These are phyloP conservation scores for Melikaiella ostensackeni DNA, from an alignment of 2,888 invertebrate genomes.

Conservation along the genomic window DNA sequence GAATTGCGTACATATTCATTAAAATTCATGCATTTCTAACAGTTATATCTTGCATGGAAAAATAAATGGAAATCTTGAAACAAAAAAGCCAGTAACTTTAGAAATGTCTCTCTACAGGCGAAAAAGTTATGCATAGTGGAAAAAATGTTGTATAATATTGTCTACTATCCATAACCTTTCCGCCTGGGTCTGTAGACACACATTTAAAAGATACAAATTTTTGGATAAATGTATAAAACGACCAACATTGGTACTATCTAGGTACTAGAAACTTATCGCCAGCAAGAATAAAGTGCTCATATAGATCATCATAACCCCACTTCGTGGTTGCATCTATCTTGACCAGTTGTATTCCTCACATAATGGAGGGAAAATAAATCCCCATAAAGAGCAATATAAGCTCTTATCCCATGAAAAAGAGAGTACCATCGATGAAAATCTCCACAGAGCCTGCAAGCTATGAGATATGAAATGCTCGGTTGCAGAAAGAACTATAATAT, in stretches of 20 bases:
- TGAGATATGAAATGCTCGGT: conserved; percentile 27
- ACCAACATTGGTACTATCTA: conserved; percentile 3
- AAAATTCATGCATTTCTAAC: too few relatives aligned
- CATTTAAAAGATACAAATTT: too few relatives aligned
- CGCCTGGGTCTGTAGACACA: too few relatives aligned
- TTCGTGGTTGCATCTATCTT: conserved; percentile 34
- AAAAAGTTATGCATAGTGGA: too few relatives aligned
- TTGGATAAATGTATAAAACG: too few relatives aligned
- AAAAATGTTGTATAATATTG: too few relatives aligned
- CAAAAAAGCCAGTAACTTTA: too few relatives aligned
- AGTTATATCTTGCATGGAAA: too few relatives aligned
- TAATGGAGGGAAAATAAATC: conserved; percentile 37
- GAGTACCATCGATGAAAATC: conserved; percentile 34
- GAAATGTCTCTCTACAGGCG: too few relatives aligned
- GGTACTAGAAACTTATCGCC: conserved; percentile 17
- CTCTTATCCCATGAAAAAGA: conserved; percentile 25
- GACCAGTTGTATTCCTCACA: conserved; percentile 33
- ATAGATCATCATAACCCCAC: conserved; percentile 32
- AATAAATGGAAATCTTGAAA: too few relatives aligned
- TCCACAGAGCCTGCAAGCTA: conserved; percentile 33
- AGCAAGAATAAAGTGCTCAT: conserved; percentile 26
- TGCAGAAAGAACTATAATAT: conserved; percentile 15
- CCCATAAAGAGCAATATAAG: conserved; percentile 34
- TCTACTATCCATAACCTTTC: too few relatives aligned
- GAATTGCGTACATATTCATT: too few relatives aligned